phyloP scores from a whole-genome alignment of 1,140 invertebrate genomes.

The Rhysida immarginata region DNA sequence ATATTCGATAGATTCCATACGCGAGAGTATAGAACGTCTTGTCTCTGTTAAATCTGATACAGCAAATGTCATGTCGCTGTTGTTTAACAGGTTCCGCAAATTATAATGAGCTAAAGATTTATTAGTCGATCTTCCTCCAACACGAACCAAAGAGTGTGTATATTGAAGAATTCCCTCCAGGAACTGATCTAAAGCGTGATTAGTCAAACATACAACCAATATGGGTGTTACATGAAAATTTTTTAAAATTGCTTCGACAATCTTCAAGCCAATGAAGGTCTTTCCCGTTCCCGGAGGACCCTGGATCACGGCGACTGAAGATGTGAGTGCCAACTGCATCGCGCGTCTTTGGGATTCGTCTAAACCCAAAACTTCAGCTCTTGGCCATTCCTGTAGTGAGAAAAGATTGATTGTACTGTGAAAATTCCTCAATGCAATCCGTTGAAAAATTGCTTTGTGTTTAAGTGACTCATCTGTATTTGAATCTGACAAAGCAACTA shows the following conservation, averaged over 20 bases:
- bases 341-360: slow-evolving; percentile 34
- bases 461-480: neutral
- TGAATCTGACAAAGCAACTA: neutral
- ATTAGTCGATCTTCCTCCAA: slow-evolving; percentile 53
- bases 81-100: neutral
- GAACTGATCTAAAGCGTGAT: slow-evolving; percentile 79
- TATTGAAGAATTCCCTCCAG: slow-evolving; percentile 46
- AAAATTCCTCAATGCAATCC: no score
- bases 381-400: slow-evolving; percentile 13
- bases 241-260: slow-evolving; percentile 25
- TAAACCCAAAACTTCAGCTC: slow-evolving; percentile 20
- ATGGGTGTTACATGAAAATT: slow-evolving; percentile 38
- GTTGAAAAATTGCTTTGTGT: neutral
- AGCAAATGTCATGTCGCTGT: neutral
- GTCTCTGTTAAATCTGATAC: neutral
- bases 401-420: neutral
- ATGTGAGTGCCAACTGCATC: slow-evolving; percentile 30
- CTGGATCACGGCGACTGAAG: slow-evolving; percentile 51
- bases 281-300: slow-evolving; percentile 62
- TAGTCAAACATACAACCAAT: slow-evolving; percentile 66
- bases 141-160: slow-evolving; percentile 39
- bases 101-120: slow-evolving; percentile 32
- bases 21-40: neutral
- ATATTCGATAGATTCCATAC: neutral
- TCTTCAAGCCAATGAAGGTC: slow-evolving; percentile 47